Evolutionary conservation across 2,888 invertebrate species (phyloP).

Genomic region (Drosophila borealis): DNA sequence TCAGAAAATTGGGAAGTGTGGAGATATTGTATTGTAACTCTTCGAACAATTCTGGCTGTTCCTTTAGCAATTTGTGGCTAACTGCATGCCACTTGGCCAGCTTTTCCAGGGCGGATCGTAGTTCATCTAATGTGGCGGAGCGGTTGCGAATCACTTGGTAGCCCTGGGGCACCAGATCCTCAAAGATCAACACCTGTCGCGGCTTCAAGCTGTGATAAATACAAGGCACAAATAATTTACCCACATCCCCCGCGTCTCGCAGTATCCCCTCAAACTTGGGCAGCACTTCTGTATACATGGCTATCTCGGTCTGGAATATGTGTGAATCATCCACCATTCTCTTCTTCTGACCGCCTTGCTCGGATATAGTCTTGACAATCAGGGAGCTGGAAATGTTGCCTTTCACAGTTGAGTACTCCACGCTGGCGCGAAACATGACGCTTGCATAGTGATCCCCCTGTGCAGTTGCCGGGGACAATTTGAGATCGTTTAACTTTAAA

Average conservation of each 20-base stretch:
- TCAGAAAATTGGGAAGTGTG: slow-evolving; percentile 30
- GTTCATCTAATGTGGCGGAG: slow-evolving; percentile 21
- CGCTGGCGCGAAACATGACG: slow-evolving; percentile 61
- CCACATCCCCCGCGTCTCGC: slow-evolving; percentile 53
- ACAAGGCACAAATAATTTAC: slow-evolving; percentile 38
- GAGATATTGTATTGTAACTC: slow-evolving; percentile 24
- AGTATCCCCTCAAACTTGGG: slow-evolving; percentile 72
- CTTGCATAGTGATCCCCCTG: slow-evolving; percentile 74
- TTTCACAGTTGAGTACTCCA: slow-evolving; percentile 35
- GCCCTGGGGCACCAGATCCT: slow-evolving; percentile 31
- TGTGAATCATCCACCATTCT: slow-evolving; percentile 56
- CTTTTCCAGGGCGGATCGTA: slow-evolving; percentile 21
- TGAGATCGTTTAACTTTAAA: slow-evolving; percentile 28
- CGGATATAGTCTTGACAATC: slow-evolving; percentile 76
- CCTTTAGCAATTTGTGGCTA: slow-evolving; percentile 22
- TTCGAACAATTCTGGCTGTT: slow-evolving; percentile 24
- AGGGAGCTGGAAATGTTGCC: slow-evolving; percentile 51
- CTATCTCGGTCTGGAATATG: slow-evolving; percentile 73
- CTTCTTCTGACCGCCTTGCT: slow-evolving; percentile 69
- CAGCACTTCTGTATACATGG: slow-evolving; percentile 72
- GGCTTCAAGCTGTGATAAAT: slow-evolving; percentile 56
- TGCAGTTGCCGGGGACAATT: slow-evolving; percentile 51
- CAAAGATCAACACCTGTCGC: slow-evolving; percentile 26
- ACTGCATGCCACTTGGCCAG: slow-evolving; percentile 71
- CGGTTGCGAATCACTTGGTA: slow-evolving; percentile 35